Conservation (phyloP, 2,113 vertebrate species). For the Indicator maculatus region DNA sequence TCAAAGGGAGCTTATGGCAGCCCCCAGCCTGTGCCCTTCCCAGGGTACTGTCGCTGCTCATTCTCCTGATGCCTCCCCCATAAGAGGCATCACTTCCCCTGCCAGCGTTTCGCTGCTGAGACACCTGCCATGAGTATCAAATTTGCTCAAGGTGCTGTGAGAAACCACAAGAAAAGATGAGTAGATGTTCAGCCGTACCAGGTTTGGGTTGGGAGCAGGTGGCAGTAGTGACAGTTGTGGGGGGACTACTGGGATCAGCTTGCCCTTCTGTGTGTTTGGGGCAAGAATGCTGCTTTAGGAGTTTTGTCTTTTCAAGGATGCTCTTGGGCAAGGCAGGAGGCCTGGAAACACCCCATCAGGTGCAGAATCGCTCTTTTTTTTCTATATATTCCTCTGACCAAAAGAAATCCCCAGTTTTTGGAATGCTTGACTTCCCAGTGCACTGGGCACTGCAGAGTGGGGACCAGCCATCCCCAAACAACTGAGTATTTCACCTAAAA, state of each 20-base stretch:
- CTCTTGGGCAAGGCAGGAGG: neutral
- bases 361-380: neutral
- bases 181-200: neutral
- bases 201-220: neutral
- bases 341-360: neutral
- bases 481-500: neutral
- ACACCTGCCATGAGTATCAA: neutral
- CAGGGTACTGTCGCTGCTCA: neutral
- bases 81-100: neutral
- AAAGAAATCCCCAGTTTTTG: neutral
- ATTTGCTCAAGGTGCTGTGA: rapidly evolving
- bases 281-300: neutral
- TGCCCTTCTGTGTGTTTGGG: rapidly evolving
- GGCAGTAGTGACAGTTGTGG: neutral
- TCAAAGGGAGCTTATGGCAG: neutral
- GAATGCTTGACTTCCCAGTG: neutral
- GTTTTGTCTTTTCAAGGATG: neutral
- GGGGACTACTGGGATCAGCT: neutral
- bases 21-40: neutral
- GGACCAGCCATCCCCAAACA: neutral
- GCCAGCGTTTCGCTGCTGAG: neutral
- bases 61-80: neutral
- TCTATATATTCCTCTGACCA: neutral
- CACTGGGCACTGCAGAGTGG: rapidly evolving
- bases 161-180: neutral